phyloP scores from a whole-genome alignment of 1,140 invertebrate species.

The Dreissena rostriformis region DNA sequence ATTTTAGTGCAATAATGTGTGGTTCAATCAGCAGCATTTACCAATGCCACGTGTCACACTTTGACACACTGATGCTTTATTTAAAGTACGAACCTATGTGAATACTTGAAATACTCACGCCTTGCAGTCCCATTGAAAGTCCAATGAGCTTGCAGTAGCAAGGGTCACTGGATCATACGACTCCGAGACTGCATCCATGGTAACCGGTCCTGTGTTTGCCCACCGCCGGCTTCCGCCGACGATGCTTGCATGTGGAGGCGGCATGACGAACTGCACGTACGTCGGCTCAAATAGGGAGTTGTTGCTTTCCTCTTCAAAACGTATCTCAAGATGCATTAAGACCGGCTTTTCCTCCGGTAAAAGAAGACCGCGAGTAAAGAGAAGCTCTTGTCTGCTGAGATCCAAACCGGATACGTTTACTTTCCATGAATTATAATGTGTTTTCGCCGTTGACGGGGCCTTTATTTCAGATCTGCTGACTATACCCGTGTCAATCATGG shows the following conservation, averaged over 20 bases:
- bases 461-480: constrained; percentile 30
- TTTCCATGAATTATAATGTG: constrained; percentile 18
- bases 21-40: too few species aligned
- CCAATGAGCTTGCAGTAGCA: too few species aligned
- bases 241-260: constrained; percentile 39
- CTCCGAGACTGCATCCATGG: constrained; percentile 20
- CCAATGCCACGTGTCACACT: too few species aligned
- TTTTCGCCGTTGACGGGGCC: not conserved
- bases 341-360: not conserved
- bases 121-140: too few species aligned
- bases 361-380: constrained; percentile 20
- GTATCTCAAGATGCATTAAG: not conserved
- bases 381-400: constrained; percentile 19
- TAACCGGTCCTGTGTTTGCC: not conserved
- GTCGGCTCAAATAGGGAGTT: constrained; percentile 47
- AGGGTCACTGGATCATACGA: constrained; percentile 35
- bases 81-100: too few species aligned
- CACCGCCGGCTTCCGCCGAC: constrained; percentile 30
- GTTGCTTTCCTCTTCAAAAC: constrained; percentile 25
- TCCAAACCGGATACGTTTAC: not conserved
- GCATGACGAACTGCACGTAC: constrained; percentile 29
- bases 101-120: too few species aligned
- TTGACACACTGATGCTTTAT: too few species aligned
- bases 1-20: too few species aligned
- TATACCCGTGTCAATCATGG: constrained; percentile 41